Base-by-base conservation (phyloP, 2,888 invertebrate species). In the Acronicta aceris region DNA sequence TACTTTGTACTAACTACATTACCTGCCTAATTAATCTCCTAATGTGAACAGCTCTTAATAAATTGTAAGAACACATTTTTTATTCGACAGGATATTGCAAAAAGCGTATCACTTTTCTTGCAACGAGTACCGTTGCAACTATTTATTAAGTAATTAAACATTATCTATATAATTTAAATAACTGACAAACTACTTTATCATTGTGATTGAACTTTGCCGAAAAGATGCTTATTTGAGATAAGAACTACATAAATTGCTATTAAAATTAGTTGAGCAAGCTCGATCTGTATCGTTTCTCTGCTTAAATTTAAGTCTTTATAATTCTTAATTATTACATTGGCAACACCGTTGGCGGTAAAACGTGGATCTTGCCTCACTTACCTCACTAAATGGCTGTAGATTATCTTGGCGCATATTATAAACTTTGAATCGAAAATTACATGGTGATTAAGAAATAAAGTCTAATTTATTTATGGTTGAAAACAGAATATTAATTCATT, bases 141-240 rank as follows among this genome's bases (percentile, higher is more conserved):
- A 70, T 70, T 74, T 65, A 74, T 58, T 65, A 58, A 65, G 75
- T 65, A 65, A 72, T 74, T 74, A 74, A n/a, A 61, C 60, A 71
- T 74, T 72, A 72, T 74, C 71, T 74, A 43, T 61, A 69, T 49
- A 61, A 71, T 73, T 72, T 66, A 64, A 65, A 60, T 74, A 65
- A 15, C 76, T 75, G 71, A 71, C 71, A 76, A 73, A 71, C 65
- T 53, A 64, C 54, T 74, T 71, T 48, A 69, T 71, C 62, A 59
- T 62, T 74, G 67, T 79, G 82, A 83, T 86, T 82, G 85, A 86
- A 82, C 78, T 82, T 64, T 50, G 69, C 86, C 85, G 83, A 86
- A 86, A 82, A 84, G 88, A 88, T 88, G 70, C 77, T 76, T 72
- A 81, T 83, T 84, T 73, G 51, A 72, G 89, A 89, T 88, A 87